phyloP scores from a whole-genome alignment of 2,113 vertebrate genomes.

The Alligator sinensis region DNA sequence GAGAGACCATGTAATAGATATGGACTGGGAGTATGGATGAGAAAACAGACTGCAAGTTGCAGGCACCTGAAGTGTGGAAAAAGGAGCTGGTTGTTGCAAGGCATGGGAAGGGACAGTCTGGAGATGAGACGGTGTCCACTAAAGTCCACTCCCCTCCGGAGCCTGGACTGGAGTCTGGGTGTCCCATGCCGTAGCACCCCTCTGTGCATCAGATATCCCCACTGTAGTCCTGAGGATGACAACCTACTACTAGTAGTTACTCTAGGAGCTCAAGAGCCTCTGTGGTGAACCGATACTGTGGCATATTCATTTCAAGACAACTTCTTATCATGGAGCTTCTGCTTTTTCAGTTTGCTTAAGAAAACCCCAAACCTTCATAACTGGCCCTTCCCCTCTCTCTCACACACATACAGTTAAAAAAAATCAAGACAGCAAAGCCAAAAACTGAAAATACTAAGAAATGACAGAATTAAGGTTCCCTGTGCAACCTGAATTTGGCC shows the following conservation, averaged over 20 bases:
- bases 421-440: not conserved
- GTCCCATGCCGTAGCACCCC: not conserved
- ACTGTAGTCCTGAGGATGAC: fast-evolving
- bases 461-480: constrained; percentile 12
- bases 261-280: not conserved
- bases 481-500: not conserved
- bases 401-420: no score
- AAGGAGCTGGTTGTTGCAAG: no score
- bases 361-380: no score
- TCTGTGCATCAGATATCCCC: fast-evolving
- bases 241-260: not conserved
- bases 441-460: not conserved
- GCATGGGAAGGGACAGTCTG: no score
- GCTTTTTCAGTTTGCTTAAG: not conserved
- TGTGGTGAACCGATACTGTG: not conserved
- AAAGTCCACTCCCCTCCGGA: no score
- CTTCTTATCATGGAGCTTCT: not conserved
- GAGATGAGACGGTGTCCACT: no score
- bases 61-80: no score
- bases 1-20: no score
- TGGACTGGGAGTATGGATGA: no score
- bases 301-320: not conserved
- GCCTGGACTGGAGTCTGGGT: no score
- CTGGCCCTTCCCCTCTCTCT: no score
- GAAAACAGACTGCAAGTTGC: no score